phyloP scores from a whole-genome alignment of 2,797 vertebrate genomes.

The Labeo calbasu region DNA sequence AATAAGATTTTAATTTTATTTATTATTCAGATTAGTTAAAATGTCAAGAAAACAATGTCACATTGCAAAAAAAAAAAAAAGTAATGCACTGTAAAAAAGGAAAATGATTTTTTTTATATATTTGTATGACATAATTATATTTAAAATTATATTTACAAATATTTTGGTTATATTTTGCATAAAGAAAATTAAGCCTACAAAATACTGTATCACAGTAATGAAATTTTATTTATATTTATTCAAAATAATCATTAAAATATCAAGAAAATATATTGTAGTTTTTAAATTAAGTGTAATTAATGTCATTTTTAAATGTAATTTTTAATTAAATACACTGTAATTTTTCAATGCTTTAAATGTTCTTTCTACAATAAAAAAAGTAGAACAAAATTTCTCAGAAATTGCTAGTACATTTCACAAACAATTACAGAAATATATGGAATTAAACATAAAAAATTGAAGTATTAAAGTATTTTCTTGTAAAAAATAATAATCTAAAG shows the following conservation, averaged over 20 bases:
- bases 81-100: background rate
- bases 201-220: too few relatives aligned
- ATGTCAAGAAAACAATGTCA: background rate
- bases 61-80: background rate
- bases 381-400: background rate
- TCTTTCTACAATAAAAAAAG: background rate
- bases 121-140: background rate
- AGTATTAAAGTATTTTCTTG: too few relatives aligned
- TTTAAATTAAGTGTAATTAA: too few relatives aligned
- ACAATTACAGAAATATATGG: background rate
- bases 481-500: too few relatives aligned
- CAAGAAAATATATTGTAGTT: too few relatives aligned
- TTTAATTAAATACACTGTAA: too few relatives aligned
- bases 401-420: background rate
- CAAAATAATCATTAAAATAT: too few relatives aligned
- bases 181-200: too few relatives aligned
- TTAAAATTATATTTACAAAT: background rate
- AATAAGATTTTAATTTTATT: background rate
- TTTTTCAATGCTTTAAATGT: background rate
- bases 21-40: background rate
- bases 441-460: too few relatives aligned
- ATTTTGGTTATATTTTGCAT: background rate
- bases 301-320: too few relatives aligned
- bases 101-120: background rate
- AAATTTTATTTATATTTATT: too few relatives aligned